Percentiles rank a stretch among this genome's conserved stretches.
Conservation (phyloP, 2,888 invertebrate genomes). For the Pachliopta kotzebuea region DNA sequence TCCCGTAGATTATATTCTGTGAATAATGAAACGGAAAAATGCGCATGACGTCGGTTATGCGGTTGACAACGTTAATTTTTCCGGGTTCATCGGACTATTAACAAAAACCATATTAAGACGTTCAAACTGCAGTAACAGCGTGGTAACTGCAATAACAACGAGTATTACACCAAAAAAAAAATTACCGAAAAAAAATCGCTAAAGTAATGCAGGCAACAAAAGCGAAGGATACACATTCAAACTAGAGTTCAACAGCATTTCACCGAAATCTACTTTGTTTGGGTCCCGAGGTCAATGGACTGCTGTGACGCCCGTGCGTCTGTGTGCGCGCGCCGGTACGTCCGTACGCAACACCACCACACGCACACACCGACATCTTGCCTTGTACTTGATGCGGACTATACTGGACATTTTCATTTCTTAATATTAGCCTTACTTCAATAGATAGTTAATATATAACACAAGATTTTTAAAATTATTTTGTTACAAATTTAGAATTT, state of each 20-base stretch:
- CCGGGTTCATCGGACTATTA: conserved; percentile 66
- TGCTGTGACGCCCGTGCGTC: conserved; percentile 60
- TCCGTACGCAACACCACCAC: conserved; percentile 49
- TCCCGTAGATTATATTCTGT: conserved; percentile 25
- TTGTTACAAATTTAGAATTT: conserved; percentile 9
- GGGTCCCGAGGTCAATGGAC: conserved; percentile 76
- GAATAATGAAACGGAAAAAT: conserved; percentile 30
- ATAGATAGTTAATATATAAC: conserved; percentile 23
- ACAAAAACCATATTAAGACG: conserved; percentile 37
- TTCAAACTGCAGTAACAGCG: conserved; percentile 23
- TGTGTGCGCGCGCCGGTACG: conserved; percentile 65
- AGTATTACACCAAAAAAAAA: conserved; percentile 33
- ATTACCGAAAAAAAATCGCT: conserved; percentile 39
- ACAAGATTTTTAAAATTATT: conserved; percentile 27
- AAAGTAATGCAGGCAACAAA: conserved; percentile 63
- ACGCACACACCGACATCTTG: conserved; percentile 54
- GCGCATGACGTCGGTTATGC: conserved; percentile 28
- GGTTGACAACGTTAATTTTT: conserved; percentile 57
- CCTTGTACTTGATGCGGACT: conserved; percentile 46
- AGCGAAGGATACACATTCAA: conserved; percentile 64
- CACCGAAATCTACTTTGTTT: conserved; percentile 80
- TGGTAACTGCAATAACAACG: conserved; percentile 29
- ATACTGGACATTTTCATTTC: conserved; percentile 59
- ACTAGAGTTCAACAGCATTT: conserved; percentile 79
- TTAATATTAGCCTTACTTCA: conserved; percentile 54